Evolutionary conservation across 1,140 invertebrate species (phyloP).

Genomic region (Drosophila gunungcola): DNA sequence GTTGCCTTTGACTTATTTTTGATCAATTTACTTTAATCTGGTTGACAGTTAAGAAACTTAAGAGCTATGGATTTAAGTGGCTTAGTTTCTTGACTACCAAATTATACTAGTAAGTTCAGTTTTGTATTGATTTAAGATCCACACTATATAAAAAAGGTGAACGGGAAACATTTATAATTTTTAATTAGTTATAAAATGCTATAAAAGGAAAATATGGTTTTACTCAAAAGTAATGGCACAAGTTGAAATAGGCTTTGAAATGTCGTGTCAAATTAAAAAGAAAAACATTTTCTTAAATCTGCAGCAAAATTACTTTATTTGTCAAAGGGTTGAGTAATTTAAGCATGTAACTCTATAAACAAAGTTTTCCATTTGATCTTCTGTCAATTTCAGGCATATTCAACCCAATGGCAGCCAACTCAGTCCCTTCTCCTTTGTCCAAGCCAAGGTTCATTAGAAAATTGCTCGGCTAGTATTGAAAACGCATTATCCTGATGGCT

Average conservation of each 20-base stretch:
- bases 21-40: background rate
- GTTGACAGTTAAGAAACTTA: no score
- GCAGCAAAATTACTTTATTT: background rate
- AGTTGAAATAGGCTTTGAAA: background rate
- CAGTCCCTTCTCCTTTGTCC: background rate
- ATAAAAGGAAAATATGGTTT: background rate
- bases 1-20: background rate
- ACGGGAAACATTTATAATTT: background rate
- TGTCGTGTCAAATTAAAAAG: constrained; percentile 1
- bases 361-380: constrained; percentile 2
- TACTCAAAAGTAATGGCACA: background rate
- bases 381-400: constrained; percentile 25
- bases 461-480: constrained; percentile 70
- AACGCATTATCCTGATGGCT: constrained; percentile 77
- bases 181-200: background rate
- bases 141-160: background rate
- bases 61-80: no score
- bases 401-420: constrained; percentile 15
- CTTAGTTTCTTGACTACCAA: no score
- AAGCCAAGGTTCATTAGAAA: constrained; percentile 52
- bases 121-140: no score
- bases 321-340: background rate
- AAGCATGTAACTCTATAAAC: background rate
- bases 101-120: no score
- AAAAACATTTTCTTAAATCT: no score